Evolutionary conservation across 2,797 vertebrate species (phyloP).

Genomic region (Pitangus sulphuratus): DNA sequence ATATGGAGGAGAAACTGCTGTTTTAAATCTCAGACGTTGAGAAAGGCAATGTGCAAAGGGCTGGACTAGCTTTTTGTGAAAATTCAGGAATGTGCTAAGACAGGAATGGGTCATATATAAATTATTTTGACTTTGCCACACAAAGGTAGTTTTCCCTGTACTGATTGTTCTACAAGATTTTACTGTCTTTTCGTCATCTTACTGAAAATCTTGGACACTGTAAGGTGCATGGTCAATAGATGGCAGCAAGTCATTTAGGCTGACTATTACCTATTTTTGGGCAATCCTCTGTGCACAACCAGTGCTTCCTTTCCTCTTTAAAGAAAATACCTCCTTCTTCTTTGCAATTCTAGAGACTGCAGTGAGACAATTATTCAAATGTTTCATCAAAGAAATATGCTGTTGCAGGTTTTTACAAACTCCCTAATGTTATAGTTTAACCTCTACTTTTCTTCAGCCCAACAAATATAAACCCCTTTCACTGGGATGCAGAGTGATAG

Average conservation of each 20-base stretch:
- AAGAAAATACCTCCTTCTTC: not conserved
- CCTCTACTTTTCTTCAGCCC: not conserved
- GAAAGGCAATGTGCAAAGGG: not conserved
- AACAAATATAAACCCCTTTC: not conserved
- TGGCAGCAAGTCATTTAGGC: constrained; percentile 77
- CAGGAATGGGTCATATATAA: constrained; percentile 39
- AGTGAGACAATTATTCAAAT: not conserved
- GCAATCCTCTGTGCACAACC: not conserved
- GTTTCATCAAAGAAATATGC: not conserved
- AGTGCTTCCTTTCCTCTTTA: not conserved
- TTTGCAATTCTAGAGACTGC: not conserved
- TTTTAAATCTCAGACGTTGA: constrained; percentile 16
- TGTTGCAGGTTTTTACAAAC: not conserved
- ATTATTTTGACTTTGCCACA: constrained; percentile 23
- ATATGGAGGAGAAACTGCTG: constrained; percentile 4
- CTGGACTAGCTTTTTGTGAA: constrained; percentile 7
- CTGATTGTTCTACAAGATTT: constrained; percentile 34
- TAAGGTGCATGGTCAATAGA: constrained; percentile 72
- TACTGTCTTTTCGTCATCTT: constrained; percentile 63
- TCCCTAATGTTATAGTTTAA: not conserved
- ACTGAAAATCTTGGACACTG: constrained; percentile 61
- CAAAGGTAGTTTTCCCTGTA: not conserved
- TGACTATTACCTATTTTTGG: constrained; percentile 49
- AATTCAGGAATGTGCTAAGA: constrained; percentile 20
- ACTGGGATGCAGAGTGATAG: not conserved